A percentile compares a stretch with the other conserved stretches of the same genome.
Evolutionary conservation across 1,140 invertebrate genomes (phyloP).

Genomic region (Drosophila baimaii): DNA sequence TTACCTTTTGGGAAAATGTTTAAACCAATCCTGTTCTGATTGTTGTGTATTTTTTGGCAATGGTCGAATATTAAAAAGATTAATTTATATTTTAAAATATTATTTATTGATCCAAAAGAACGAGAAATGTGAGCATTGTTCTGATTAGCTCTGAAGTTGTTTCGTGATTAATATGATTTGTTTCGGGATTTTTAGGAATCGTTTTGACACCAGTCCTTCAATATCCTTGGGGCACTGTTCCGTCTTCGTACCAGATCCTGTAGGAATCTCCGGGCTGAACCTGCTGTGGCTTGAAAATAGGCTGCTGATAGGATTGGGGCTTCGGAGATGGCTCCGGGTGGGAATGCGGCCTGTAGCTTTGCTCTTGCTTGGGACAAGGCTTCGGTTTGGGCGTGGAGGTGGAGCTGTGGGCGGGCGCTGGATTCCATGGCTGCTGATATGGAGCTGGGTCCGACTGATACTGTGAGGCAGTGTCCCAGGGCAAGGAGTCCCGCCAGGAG

Average conservation of each 20-base stretch:
- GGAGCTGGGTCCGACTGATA: slow-evolving; percentile 31
- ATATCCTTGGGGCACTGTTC: slow-evolving; percentile 19
- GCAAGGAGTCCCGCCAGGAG: slow-evolving; percentile 56
- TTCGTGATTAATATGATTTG: not conserved
- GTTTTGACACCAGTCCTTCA: not conserved
- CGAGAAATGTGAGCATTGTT: not conserved
- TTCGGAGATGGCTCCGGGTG: not conserved
- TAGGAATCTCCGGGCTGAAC: slow-evolving; percentile 21
- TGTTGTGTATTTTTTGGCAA: not conserved
- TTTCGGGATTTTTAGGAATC: not conserved
- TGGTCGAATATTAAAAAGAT: not conserved
- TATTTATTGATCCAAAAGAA: not conserved
- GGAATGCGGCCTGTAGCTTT: not conserved
- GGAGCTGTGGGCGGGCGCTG: not conserved
- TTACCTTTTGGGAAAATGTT: not conserved
- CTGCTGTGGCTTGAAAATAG: slow-evolving; percentile 1
- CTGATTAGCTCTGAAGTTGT: not conserved
- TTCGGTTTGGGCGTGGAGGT: slow-evolving; percentile 6
- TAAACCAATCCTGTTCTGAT: not conserved
- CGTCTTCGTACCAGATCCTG: slow-evolving; percentile 43
- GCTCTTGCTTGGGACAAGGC: slow-evolving; percentile 4
- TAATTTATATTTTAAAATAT: not conserved
- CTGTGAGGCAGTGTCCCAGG: slow-evolving; percentile 47
- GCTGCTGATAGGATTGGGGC: not conserved
- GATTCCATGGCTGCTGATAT: slow-evolving; percentile 20